Base-by-base conservation (phyloP, 2,113 vertebrate species). In the Nyctibius bracteatus region DNA sequence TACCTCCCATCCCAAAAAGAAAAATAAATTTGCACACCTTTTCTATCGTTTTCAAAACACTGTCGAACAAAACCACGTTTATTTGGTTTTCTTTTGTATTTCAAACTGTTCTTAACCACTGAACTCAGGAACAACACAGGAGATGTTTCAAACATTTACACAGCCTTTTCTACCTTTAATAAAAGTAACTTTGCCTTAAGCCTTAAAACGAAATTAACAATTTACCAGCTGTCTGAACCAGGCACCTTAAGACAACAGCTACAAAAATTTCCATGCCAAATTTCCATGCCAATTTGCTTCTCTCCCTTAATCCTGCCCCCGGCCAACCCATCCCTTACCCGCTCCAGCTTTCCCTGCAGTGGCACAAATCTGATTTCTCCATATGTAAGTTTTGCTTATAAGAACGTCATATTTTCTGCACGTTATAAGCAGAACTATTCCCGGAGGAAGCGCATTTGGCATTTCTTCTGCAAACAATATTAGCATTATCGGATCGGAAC, bases 331-430 rank as follows among this genome's bases (percentile, higher is more conserved):
- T 6, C 23, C 39, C 54, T 39, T 31, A 8, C 20, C 35, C 10
- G 2, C 49, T 58, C 33, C 66, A 27, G 44, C 23, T 62, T 46
- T 33, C 55, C 46, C 71, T 9, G 30, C 27, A 2, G 1, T 8
- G 63, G 3, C 37, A 83, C 41, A n/a, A 57, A 68, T 20, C 31
- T 19, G 1, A 46, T 54, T 47, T 31, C 37, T 22, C 8, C 67
- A 2, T 5, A 7, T 12, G 0, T 2, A 39, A 59, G 4, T 44
- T 83, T 57, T 14, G 7, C 10, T 54, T 41, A 0, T 1, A 28
- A 33, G 35, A 23, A 31, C 7, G 5, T 3, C 16, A 5, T 8
- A 9, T 14, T 52, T 72, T 31, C 17, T 24, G 39, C 14, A 3
- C 39, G 1, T 39, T 57, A 8, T 3, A 57, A 39, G 12, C 20